Conservation (phyloP, 2,888 invertebrate genomes). For the Orthosia gracilis region DNA sequence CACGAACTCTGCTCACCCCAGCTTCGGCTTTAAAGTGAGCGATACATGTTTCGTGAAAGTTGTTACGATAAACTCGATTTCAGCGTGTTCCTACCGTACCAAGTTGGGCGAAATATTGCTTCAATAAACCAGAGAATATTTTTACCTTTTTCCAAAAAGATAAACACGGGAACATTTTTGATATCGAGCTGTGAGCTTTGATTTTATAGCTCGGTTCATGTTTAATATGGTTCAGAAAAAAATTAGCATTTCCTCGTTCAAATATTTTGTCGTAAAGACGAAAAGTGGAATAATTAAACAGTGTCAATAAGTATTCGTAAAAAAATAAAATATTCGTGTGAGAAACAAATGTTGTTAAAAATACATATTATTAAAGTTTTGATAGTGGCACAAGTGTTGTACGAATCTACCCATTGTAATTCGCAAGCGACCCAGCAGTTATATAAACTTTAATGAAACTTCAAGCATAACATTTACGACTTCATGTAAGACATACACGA, state of each 20-base stretch:
- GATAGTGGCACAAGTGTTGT: neutral
- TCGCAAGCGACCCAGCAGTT: neutral
- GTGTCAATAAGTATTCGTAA: neutral
- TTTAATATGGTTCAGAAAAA: neutral
- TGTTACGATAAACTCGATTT: conserved; percentile 69
- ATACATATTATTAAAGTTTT: no score
- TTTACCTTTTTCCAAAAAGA: conserved; percentile 53
- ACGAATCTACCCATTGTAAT: neutral
- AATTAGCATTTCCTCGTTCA: neutral
- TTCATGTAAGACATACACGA: neutral
- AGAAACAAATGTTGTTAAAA: neutral
- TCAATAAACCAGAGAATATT: conserved; percentile 62
- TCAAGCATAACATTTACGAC: conserved; percentile 9
- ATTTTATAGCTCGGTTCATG: conserved; percentile 29
- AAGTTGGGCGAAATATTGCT: conserved; percentile 65
- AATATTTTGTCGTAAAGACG: neutral
- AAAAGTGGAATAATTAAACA: no score
- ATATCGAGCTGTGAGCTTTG: conserved; percentile 22
- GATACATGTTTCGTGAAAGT: conserved; percentile 55
- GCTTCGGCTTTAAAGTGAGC: conserved; percentile 40
- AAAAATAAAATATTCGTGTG: neutral
- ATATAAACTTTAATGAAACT: conserved; percentile 16
- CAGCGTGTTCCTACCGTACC: conserved; percentile 56
- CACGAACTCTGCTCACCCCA: neutral
- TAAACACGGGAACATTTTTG: conserved; percentile 45